Evolutionary conservation across 2,888 invertebrate species (phyloP), one percentile per base, ranked within the genome.

Genomic region (Xanthia togata): DNA sequence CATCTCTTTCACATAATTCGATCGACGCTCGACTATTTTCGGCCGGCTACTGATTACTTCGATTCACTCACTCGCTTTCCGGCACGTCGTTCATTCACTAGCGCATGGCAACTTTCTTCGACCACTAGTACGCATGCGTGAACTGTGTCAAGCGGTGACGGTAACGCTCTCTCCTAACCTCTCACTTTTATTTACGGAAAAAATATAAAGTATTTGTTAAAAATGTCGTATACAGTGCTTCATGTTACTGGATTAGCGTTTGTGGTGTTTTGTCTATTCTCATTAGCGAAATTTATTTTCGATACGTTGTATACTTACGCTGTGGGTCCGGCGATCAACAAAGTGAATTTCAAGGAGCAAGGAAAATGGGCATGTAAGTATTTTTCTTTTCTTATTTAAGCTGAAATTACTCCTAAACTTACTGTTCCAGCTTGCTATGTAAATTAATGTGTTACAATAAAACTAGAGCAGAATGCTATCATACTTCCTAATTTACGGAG

Each of bases 351-450:
- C 82, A 97, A 97, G 90, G 97, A 97, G 65, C 97, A 97, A 91
- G 98, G 98, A 89, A 97, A 97, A 95, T 98, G 98, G 98, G 98
- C 98, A 94, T 97, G 98, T 98, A 95, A 97, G 98, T 97, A 86
- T 60, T 50, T 59, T 60, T 57, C 44, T 20, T n/a, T 0, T 8
- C 9, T 41, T 23, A 53, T 1, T 12, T 35, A 4, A 17, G 1
- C 5, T 20, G 12, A 63, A 55, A 57, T 57, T 41, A 26, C 12
- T 75, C 11, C 0, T 23, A 20, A 4, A 20, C 14, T 3, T 14
- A 74, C 0, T 59, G 2, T 53, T 64, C 14, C n/a, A n/a, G 20
- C 14, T 47, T 38, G 1, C 5, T 26, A 35, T 14, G 11, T 26
- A n/a, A 69, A 55, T 35, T 1, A 1, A 57, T 14, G 2, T 26